Evolutionary conservation across 2,797 vertebrate species (phyloP).

Genomic region (Euphonia xanthogaster): DNA sequence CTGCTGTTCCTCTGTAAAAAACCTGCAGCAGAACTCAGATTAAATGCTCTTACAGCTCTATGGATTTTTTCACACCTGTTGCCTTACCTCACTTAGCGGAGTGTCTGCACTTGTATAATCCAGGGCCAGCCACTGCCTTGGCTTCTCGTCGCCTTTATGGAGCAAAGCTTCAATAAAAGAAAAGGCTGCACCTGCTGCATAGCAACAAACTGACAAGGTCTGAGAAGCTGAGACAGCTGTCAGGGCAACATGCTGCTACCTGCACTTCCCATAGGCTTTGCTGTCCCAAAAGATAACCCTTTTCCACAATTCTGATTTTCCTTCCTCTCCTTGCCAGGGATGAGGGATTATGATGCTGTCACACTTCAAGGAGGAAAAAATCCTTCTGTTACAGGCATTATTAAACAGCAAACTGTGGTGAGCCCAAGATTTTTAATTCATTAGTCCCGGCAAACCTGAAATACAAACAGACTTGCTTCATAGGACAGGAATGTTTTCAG

Average conservation of each 20-base stretch:
- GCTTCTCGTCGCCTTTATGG: constrained; percentile 76
- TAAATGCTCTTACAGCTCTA: constrained; percentile 54
- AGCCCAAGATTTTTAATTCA: constrained; percentile 81
- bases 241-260: constrained; percentile 76
- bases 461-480: constrained; percentile 85
- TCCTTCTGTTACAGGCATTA: constrained; percentile 77
- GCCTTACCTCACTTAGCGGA: constrained; percentile 82
- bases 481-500: constrained; percentile 86
- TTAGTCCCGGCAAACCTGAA: constrained; percentile 81
- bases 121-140: constrained; percentile 80
- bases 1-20: constrained; percentile 47
- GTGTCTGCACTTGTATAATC: constrained; percentile 80
- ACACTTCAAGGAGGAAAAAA: constrained; percentile 73
- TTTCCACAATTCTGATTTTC: constrained; percentile 68
- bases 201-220: constrained; percentile 74
- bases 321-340: constrained; percentile 61
- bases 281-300: constrained; percentile 69
- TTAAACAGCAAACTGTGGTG: constrained; percentile 72
- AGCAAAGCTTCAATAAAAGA: constrained; percentile 74
- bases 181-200: constrained; percentile 81
- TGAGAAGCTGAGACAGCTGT: constrained; percentile 81
- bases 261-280: constrained; percentile 76
- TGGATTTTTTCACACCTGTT: constrained; percentile 76
- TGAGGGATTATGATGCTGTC: constrained; percentile 68
- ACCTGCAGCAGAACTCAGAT: constrained; percentile 54